Conservation (phyloP, 2,888 invertebrate genomes). For the Synanthedon tipuliformis region DNA sequence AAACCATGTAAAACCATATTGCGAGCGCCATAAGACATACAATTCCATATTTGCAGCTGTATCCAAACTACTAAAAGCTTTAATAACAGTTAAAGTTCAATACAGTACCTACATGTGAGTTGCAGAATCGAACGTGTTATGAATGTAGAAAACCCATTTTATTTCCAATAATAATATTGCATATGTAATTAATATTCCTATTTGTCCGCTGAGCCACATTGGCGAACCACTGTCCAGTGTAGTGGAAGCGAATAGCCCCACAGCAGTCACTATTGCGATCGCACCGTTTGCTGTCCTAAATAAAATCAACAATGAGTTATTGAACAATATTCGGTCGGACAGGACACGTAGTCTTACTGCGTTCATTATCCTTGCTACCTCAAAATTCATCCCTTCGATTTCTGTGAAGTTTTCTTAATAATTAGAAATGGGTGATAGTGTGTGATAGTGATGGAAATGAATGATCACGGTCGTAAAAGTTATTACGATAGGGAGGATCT, state of each 20-base stretch:
- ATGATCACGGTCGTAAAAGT: constrained; percentile 47
- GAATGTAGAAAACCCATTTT: background rate
- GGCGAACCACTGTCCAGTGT: constrained; percentile 38
- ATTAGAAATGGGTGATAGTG: constrained; percentile 11
- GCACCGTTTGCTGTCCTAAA: constrained; percentile 61
- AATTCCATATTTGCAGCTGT: too few relatives aligned
- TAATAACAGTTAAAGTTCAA: too few relatives aligned
- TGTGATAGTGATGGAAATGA: constrained; percentile 35
- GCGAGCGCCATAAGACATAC: too few relatives aligned
- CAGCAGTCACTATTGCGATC: constrained; percentile 42
- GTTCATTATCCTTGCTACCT: background rate
- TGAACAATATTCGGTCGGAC: constrained; percentile 35
- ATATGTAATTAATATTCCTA: constrained; percentile 51
- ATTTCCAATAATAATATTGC: constrained; percentile 10
- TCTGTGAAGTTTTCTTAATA: background rate
- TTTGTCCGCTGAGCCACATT: constrained; percentile 49
- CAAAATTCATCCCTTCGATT: background rate
- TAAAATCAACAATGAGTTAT: constrained; percentile 47
- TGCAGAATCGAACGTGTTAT: too few relatives aligned
- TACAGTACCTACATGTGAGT: too few relatives aligned
- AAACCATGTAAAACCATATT: too few relatives aligned
- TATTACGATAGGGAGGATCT: constrained; percentile 43
- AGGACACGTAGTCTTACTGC: constrained; percentile 18
- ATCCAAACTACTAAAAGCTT: too few relatives aligned
- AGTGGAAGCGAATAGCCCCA: constrained; percentile 33